Conservation (phyloP, 1,140 invertebrate genomes). For the Eriocheir sinensis region DNA sequence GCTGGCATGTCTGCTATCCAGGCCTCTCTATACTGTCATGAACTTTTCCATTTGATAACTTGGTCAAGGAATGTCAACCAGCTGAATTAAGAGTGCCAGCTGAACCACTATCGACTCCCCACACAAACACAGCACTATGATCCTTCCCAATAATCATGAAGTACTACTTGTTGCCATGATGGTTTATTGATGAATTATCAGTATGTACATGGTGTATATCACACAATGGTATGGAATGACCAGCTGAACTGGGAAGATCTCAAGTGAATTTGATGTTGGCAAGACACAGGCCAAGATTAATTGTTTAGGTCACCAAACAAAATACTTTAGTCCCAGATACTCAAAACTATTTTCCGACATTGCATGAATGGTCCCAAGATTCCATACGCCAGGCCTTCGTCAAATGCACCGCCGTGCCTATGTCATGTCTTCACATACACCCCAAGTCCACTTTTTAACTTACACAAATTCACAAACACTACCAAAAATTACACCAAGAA, state of each 20-base stretch:
- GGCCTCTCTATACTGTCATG: constrained; percentile 89
- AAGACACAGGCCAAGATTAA: constrained; percentile 65
- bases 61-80: background rate
- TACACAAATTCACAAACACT: constrained; percentile 60
- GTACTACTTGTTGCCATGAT: constrained; percentile 50
- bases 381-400: background rate
- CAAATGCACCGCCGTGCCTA: constrained; percentile 33
- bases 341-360: constrained; percentile 35
- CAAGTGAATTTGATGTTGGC: constrained; percentile 17
- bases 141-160: background rate
- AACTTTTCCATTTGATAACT: constrained; percentile 58
- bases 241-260: constrained; percentile 70
- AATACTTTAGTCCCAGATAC: background rate
- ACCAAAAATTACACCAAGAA: constrained; percentile 65
- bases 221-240: constrained; percentile 72
- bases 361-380: constrained; percentile 41
- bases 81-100: background rate
- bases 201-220: constrained; percentile 72
- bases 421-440: constrained; percentile 43
- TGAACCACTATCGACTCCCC: background rate
- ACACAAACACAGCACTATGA: background rate
- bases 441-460: constrained; percentile 30
- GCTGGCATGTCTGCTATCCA: constrained; percentile 94
- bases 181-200: constrained; percentile 70
- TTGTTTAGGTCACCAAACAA: background rate